Base-by-base conservation (phyloP, 2,888 invertebrate genomes). In the Conistra vaccinii region DNA sequence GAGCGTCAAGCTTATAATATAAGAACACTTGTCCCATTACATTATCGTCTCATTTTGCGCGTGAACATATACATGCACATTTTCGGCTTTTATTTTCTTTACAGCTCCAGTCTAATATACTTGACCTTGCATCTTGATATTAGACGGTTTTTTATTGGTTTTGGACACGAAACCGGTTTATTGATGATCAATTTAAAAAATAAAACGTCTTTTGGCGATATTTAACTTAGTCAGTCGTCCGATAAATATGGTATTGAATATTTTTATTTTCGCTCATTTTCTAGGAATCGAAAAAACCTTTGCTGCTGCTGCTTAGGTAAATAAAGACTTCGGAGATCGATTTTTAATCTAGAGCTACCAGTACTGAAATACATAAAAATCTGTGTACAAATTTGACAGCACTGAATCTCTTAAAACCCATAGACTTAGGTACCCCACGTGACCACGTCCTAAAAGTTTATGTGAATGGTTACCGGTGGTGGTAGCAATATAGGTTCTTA, bases 11-110 rank as follows among this genome's bases (percentile, higher is more conserved):
- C 6, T 29, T 23, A 10, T 23, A 35, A 20, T 39, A 17, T 32
- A 66, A n/a, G 17, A 45, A 20, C 60, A 39, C 26, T 57, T 20
- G 32, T 67, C 53, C 26, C 35, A 53, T 71, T 45, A 63, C 14
- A 66, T 80, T 35, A 26, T 60, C 42, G 26, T 42, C 71, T 69
- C 71, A 71, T 77, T 69, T 67, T 58, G 48, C 45, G 69, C 32
- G 12, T 66, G 51, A 55, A 42, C 71, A 62, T 72, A 72, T 66
- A 76, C 29, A 72, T 73, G 39, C 23, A 61, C 14, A 62, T 74
- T 78, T 76, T 74, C 6, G 35, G 4, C 10, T 74, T 58, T 80
- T 68, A 35, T 72, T 83, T 63, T 60, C 55, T 66, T 26, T 32
- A n/a, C 17, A 48, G 10, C 5, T 60, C 42, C 26, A 69, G 39